Conservation (phyloP, 2,113 vertebrate genomes). For the Poeciliopsis occidentalis region DNA sequence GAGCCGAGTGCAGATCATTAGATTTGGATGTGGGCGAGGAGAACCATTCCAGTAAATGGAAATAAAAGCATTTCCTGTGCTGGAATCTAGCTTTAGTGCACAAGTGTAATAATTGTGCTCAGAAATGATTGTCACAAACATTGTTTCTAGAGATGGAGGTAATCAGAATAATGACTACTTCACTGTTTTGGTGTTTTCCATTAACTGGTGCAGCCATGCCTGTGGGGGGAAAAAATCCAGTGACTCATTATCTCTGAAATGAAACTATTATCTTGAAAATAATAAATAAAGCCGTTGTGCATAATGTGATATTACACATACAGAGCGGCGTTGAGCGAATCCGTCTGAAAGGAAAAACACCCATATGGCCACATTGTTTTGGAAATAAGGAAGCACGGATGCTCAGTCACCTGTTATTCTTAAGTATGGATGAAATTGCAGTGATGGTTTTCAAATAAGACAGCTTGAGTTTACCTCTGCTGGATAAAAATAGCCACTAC, state of each 20-base stretch:
- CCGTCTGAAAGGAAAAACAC: slow-evolving; percentile 65
- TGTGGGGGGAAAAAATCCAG: slow-evolving; percentile 9
- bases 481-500: slow-evolving; percentile 71
- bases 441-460: slow-evolving; percentile 55
- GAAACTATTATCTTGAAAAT: slow-evolving; percentile 63
- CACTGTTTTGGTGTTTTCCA: slow-evolving; percentile 31
- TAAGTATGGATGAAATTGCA: slow-evolving; percentile 65
- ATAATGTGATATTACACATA: slow-evolving; percentile 59
- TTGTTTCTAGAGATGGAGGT: slow-evolving; percentile 36
- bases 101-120: slow-evolving; percentile 41
- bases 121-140: slow-evolving; percentile 56
- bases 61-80: slow-evolving; percentile 62
- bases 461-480: slow-evolving; percentile 69
- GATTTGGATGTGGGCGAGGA: slow-evolving; percentile 58
- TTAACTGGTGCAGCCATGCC: slow-evolving; percentile 35
- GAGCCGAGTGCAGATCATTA: slow-evolving; percentile 64
- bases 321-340: slow-evolving; percentile 40
- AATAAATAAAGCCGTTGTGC: slow-evolving; percentile 56
- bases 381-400: slow-evolving; percentile 59
- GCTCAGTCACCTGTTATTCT: slow-evolving; percentile 73
- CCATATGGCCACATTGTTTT: slow-evolving; percentile 74
- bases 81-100: slow-evolving; percentile 57
- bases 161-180: slow-evolving; percentile 53
- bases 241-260: slow-evolving; percentile 59
- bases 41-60: slow-evolving; percentile 61